Conservation (phyloP, 2,888 invertebrate species). For the Helicoverpa assulta region DNA sequence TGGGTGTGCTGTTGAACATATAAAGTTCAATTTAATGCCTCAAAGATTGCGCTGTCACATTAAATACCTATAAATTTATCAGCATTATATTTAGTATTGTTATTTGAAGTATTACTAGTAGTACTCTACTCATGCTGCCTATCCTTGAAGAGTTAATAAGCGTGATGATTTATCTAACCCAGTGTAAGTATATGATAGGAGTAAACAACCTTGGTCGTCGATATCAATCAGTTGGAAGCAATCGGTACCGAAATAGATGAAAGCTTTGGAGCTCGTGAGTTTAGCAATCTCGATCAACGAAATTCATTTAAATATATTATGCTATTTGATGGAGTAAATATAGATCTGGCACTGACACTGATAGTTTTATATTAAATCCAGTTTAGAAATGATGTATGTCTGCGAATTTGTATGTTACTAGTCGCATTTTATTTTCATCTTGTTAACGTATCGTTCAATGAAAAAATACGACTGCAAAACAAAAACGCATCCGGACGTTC, state of each 20-base stretch:
- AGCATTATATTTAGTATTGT: background rate
- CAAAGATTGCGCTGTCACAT: slow-evolving; percentile 30
- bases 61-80: slow-evolving; percentile 15
- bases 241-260: slow-evolving; percentile 80
- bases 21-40: slow-evolving; percentile 32
- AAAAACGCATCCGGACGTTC: slow-evolving; percentile 13
- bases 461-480: background rate
- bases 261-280: slow-evolving; percentile 67
- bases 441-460: background rate
- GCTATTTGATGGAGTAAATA: slow-evolving; percentile 47
- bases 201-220: slow-evolving; percentile 45
- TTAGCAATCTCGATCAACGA: slow-evolving; percentile 61
- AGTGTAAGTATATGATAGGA: slow-evolving; percentile 18
- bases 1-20: slow-evolving; percentile 16
- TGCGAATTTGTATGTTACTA: slow-evolving; percentile 21
- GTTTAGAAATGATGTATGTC: slow-evolving; percentile 32
- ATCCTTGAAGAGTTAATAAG: background rate
- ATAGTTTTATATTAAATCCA: slow-evolving; percentile 36
- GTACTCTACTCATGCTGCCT: background rate
- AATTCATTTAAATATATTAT: slow-evolving; percentile 53
- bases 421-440: background rate
- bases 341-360: slow-evolving; percentile 46
- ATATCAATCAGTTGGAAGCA: slow-evolving; percentile 69
- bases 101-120: background rate
- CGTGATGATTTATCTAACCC: background rate